These are phyloP conservation scores for Stegostoma tigrinum DNA, from an alignment of 2,113 vertebrate species.

Conservation along the genomic window DNA sequence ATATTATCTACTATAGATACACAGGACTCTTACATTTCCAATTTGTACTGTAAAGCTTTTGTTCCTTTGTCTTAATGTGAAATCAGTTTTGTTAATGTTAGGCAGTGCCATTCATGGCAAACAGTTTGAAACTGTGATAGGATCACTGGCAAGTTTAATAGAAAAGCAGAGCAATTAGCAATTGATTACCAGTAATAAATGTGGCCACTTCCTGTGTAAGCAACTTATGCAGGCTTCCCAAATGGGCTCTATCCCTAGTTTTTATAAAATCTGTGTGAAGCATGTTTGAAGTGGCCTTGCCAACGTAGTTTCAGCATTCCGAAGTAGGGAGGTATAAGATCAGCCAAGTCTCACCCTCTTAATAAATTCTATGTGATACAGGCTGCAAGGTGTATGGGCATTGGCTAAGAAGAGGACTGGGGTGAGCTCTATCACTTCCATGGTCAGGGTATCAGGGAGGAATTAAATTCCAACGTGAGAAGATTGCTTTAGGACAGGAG, in stretches of 20 bases:
- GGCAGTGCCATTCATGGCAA: neutral
- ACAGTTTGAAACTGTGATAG: neutral
- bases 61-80: neutral
- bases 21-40: neutral
- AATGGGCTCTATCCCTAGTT: neutral
- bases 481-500: neutral
- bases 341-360: neutral
- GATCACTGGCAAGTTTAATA: neutral
- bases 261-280: neutral
- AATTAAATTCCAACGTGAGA: neutral
- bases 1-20: neutral
- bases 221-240: neutral
- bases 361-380: neutral
- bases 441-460: neutral
- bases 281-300: neutral
- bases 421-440: neutral
- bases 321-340: neutral
- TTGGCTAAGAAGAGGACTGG: neutral
- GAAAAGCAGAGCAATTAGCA: neutral
- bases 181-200: neutral
- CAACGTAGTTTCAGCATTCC: neutral
- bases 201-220: neutral
- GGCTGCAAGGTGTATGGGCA: neutral
- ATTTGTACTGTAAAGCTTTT: neutral
- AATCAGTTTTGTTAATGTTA: neutral